Base-by-base conservation (phyloP, 1,140 invertebrate genomes). In the Anoplophora glabripennis region DNA sequence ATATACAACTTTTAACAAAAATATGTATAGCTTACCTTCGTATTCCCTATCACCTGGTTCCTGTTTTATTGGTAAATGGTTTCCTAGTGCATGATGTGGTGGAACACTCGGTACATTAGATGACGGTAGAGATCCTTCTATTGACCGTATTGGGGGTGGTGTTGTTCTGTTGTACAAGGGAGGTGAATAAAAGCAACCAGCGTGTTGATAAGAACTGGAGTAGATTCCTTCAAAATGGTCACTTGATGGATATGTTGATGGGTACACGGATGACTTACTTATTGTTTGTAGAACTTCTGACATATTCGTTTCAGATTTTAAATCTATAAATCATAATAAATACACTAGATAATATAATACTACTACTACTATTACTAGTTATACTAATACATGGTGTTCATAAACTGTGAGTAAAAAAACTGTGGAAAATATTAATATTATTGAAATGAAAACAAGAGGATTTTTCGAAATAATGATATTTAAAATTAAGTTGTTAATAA, bases 41-140 rank as follows among this genome's bases (percentile, higher is more conserved):
- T 63, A 70, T 54, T 75, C 72, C 48, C 66, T 55, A 38, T 75
- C 73, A n/a, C 56, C 53, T 11, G 72, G 73, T 67, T 75, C 73
- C 52, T 72, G 67, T 54, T 75, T 75, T 12, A 75, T 72, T 2
- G 65, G 49, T 12, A 66, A 42, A 9, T 59, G 53, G 49, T 48
- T 45, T 28, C 49, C 52, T 5, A 12, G 28, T 10, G 17, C 38
- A 17, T 40, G 14, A 54, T 54, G 42, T 54, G 48, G 38, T 18
- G 12, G 14, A 36, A 45, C 40, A 36, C 42, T 12, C 9, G 38
- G 40, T 45, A 12, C 36, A 49, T 18, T 14, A 45, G 42, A 33
- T 45, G 36, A 44, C 8, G 8, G 11, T 5, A 18, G 10, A n/a
- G 48, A n/a, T 35, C 18, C 48, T 9, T 51, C 36, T 38, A 37